Percentiles rank a stretch among this genome's conserved stretches.
Evolutionary conservation across 2,797 vertebrate species (phyloP).

Genomic region (Typhlichthys eigenmanni): DNA sequence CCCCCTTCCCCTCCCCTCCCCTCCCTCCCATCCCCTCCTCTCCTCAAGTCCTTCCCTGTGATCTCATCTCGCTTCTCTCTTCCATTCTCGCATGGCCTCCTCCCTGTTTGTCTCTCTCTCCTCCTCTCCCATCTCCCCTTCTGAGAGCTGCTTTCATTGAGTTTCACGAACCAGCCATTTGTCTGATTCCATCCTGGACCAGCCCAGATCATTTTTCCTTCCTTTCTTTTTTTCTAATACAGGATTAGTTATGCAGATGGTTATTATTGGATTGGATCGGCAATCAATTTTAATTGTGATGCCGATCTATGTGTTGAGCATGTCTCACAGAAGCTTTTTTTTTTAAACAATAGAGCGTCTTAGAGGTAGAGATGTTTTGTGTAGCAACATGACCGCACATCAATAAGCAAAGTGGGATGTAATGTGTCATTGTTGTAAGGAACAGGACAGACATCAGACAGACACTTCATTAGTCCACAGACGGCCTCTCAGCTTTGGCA

Average conservation of each 20-base stretch:
- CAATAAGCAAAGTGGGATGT: too few species aligned
- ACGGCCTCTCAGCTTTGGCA: not conserved
- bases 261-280: constrained; percentile 9
- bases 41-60: constrained; percentile 6
- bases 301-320: too few species aligned
- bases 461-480: not conserved
- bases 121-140: constrained; percentile 3
- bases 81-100: too few species aligned
- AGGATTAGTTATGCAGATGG: not conserved
- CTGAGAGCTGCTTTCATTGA: not conserved
- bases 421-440: too few species aligned
- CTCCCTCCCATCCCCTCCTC: constrained; percentile 24
- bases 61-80: constrained; percentile 18
- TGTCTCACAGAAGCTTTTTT: too few species aligned
- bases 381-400: too few species aligned
- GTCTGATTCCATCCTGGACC: constrained; percentile 30
- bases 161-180: constrained; percentile 21
- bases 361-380: too few species aligned
- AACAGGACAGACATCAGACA: not conserved
- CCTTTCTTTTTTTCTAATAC: not conserved
- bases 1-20: constrained; percentile 18
- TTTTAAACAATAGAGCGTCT: too few species aligned
- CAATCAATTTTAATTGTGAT: too few species aligned
- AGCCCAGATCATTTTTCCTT: constrained; percentile 8
- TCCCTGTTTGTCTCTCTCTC: constrained; percentile 1